These are phyloP conservation scores for Coendou prehensilis DNA, from an alignment of 2,797 vertebrate species.

Conservation along the genomic window DNA sequence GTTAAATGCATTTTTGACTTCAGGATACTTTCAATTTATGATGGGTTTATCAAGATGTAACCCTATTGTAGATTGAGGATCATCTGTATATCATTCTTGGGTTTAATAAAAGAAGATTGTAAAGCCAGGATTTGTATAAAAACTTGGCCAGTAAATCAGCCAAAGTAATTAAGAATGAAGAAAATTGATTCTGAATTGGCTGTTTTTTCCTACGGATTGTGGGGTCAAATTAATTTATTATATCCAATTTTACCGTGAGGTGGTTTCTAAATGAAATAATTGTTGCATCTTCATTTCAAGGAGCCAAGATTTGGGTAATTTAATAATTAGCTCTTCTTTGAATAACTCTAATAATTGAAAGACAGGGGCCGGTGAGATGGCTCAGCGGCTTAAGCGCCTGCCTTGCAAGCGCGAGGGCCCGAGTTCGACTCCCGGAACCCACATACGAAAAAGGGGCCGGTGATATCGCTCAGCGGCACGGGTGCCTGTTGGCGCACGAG, in stretches of 20 bases:
- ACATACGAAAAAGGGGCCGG: too few species aligned
- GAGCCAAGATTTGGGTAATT: neutral
- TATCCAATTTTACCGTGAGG: neutral
- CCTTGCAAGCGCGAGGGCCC: too few species aligned
- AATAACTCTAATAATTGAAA: neutral
- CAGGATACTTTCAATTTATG: neutral
- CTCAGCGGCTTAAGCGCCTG: too few species aligned
- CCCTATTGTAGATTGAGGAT: neutral
- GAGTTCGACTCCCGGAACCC: too few species aligned
- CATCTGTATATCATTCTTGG: neutral
- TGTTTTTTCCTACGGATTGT: neutral
- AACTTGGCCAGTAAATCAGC: conserved; percentile 16
- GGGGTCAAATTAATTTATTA: neutral
- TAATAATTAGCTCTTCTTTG: neutral
- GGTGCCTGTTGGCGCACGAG: too few species aligned
- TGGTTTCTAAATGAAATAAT: neutral
- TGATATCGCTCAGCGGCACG: too few species aligned
- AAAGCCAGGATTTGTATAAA: conserved; percentile 14
- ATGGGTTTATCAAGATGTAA: neutral
- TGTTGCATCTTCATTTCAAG: neutral
- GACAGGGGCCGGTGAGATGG: too few species aligned
- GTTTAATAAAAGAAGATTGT: conserved; percentile 33
- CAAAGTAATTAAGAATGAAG: neutral
- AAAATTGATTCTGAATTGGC: conserved; percentile 6
- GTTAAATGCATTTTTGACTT: neutral